Percentiles rank a stretch among this genome's conserved stretches.
phyloP scores from a whole-genome alignment of 1,140 invertebrate species.

The Vanessa tameamea region DNA sequence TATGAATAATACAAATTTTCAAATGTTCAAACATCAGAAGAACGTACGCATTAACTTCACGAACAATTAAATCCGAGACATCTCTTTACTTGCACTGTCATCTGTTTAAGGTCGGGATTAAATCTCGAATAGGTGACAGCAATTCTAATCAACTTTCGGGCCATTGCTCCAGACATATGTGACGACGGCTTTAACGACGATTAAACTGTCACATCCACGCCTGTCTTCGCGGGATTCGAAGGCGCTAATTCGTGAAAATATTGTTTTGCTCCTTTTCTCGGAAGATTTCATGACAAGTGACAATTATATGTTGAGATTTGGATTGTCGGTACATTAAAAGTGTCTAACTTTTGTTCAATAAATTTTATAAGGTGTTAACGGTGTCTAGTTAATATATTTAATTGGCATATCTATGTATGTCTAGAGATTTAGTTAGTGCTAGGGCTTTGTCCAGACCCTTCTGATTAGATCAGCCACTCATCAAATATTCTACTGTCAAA shows the following conservation, averaged over 20 bases:
- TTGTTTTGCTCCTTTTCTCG: slow-evolving; percentile 30
- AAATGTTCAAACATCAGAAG: no score
- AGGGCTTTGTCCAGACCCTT: no score
- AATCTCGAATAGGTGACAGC: slow-evolving; percentile 74
- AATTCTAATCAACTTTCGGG: slow-evolving; percentile 77
- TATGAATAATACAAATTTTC: no score
- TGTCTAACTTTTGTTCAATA: background rate
- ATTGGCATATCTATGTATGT: no score
- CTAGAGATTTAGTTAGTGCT: no score
- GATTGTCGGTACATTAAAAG: background rate
- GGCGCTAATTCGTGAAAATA: slow-evolving; percentile 51
- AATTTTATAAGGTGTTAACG: background rate
- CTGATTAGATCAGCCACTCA: no score
- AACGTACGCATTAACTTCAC: background rate
- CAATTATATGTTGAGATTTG: background rate
- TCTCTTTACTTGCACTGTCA: slow-evolving; percentile 35
- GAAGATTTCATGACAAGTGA: slow-evolving; percentile 15
- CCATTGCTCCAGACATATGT: slow-evolving; percentile 68
- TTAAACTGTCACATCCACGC: slow-evolving; percentile 67
- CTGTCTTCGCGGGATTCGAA: slow-evolving; percentile 37
- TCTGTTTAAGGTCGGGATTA: slow-evolving; percentile 56
- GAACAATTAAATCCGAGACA: background rate
- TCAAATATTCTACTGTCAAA: no score
- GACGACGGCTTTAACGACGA: slow-evolving; percentile 71
- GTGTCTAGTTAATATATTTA: background rate